Percentiles rank a stretch among this genome's conserved stretches.
Conservation (phyloP, 2,797 vertebrate species). For the Apodemus agrarius region DNA sequence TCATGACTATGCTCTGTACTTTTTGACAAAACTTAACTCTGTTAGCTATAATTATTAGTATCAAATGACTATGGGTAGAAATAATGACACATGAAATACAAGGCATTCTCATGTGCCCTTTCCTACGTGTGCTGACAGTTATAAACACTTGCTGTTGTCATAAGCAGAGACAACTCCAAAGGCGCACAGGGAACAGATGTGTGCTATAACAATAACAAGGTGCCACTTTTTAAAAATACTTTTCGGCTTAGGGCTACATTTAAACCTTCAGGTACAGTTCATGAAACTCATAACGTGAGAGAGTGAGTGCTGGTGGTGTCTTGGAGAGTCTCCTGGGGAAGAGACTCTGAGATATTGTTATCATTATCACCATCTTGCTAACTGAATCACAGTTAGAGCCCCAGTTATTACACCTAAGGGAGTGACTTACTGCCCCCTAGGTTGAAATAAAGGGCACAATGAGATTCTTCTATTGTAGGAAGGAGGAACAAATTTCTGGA, state of each 20-base stretch:
- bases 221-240: conserved; percentile 69
- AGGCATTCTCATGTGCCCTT: conserved; percentile 36
- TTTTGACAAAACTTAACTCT: conserved; percentile 24
- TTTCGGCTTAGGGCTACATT: conserved; percentile 67
- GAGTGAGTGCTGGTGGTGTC: conserved; percentile 41
- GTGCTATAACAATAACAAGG: conserved; percentile 77
- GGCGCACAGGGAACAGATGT: conserved; percentile 38
- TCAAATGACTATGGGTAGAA: not conserved
- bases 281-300: conserved; percentile 74
- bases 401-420: conserved; percentile 65
- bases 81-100: conserved; percentile 33
- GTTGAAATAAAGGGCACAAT: conserved; percentile 70
- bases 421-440: conserved; percentile 76
- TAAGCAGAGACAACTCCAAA: conserved; percentile 51
- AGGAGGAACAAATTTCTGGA: conserved; percentile 61
- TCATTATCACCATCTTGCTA: conserved; percentile 75
- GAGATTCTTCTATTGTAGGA: conserved; percentile 54
- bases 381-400: conserved; percentile 72
- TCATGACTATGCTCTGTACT: not conserved
- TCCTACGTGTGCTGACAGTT: conserved; percentile 52
- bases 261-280: conserved; percentile 76
- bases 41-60: conserved; percentile 39
- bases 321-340: conserved; percentile 46
- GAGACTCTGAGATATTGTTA: conserved; percentile 77
- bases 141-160: conserved; percentile 75